phyloP scores from a whole-genome alignment of 2,113 vertebrate genomes.

The Cyprinus carpio region DNA sequence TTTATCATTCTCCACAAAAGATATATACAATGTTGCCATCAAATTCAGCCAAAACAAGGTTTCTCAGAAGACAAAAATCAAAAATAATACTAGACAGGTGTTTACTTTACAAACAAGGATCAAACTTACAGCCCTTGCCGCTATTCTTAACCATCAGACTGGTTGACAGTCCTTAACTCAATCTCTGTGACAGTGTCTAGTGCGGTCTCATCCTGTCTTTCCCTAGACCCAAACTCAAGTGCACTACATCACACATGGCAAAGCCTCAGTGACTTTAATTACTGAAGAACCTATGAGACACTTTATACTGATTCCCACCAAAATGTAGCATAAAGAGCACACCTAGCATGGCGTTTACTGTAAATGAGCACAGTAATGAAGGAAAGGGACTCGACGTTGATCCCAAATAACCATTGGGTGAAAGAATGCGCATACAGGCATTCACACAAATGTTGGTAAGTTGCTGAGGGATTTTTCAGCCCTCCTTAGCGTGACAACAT shows the following conservation, averaged over 20 bases:
- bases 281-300: conserved; percentile 7
- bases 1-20: not conserved
- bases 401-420: not conserved
- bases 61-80: not conserved
- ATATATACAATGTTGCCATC: not conserved
- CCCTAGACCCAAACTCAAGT: not conserved
- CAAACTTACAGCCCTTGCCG: not conserved
- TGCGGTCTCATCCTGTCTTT: not conserved
- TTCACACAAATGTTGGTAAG: not conserved
- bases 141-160: not conserved
- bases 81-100: not conserved
- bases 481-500: not conserved
- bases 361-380: not conserved
- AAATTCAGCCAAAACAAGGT: not conserved
- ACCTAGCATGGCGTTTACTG: not conserved
- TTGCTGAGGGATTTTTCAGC: conserved; percentile 15
- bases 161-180: not conserved
- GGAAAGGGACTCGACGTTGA: not conserved
- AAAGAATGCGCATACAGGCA: not conserved
- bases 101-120: not conserved
- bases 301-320: not conserved
- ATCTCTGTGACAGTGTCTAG: not conserved
- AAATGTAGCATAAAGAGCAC: not conserved
- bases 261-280: not conserved
- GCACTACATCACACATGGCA: not conserved